phyloP scores from a whole-genome alignment of 2,113 vertebrate genomes.

The Synodontis membranacea region DNA sequence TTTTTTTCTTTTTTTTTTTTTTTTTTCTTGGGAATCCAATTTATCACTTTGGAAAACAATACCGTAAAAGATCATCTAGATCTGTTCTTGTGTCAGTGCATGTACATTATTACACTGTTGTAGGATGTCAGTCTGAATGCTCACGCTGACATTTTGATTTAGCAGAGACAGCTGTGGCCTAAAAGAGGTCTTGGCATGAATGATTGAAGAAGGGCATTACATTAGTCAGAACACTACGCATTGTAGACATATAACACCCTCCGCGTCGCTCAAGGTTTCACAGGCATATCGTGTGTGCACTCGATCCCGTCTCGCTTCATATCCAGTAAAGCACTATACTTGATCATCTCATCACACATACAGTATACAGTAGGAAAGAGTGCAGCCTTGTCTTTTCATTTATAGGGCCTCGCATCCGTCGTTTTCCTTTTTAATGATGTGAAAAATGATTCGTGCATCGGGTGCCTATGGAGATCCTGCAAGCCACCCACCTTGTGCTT shows the following conservation, averaged over 20 bases:
- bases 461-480: slow-evolving; percentile 12
- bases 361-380: no score
- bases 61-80: background rate
- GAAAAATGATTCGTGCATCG: slow-evolving; percentile 22
- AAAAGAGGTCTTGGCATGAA: slow-evolving; percentile 4
- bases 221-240: background rate
- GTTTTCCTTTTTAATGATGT: slow-evolving; percentile 27
- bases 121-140: background rate
- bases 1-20: slow-evolving; percentile 4
- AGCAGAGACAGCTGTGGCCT: background rate
- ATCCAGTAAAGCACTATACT: background rate
- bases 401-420: background rate
- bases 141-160: background rate
- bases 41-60: slow-evolving; percentile 9
- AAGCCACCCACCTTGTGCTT: slow-evolving; percentile 36
- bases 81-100: background rate
- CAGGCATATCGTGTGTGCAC: background rate
- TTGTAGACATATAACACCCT: slow-evolving; percentile 9
- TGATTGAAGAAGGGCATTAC: slow-evolving; percentile 19
- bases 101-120: background rate
- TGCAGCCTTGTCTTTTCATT: background rate
- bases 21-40: slow-evolving; percentile 6
- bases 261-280: slow-evolving; percentile 13
- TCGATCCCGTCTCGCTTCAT: background rate
- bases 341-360: slow-evolving; percentile 1